Percentiles rank a stretch among this genome's conserved stretches.
Conservation (phyloP, 2,888 invertebrate genomes). For the Euproctis similis region DNA sequence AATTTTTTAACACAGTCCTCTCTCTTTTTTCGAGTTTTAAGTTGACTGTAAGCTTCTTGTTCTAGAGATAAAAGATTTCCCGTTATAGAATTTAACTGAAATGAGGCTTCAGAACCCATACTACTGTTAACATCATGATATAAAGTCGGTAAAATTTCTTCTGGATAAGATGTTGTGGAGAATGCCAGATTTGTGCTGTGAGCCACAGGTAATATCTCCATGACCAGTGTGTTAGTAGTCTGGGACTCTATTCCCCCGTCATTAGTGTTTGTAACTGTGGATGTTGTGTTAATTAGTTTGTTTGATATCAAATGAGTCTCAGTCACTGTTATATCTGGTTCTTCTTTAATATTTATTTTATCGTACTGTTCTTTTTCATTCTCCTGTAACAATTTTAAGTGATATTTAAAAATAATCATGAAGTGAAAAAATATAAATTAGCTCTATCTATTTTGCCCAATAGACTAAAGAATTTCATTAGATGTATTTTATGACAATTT, state of each 20-base stretch:
- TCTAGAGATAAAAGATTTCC: constrained; percentile 55
- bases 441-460: no score
- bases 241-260: constrained; percentile 49
- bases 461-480: no score
- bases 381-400: constrained; percentile 24
- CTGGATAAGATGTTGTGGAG: constrained; percentile 43
- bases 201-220: constrained; percentile 55
- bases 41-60: constrained; percentile 56
- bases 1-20: constrained; percentile 14
- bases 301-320: constrained; percentile 63
- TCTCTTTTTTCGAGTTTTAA: constrained; percentile 39
- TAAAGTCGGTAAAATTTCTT: constrained; percentile 52
- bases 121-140: constrained; percentile 19
- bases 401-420: no score
- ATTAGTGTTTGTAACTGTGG: constrained; percentile 46
- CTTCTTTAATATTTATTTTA: constrained; percentile 42
- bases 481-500: no score
- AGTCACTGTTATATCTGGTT: constrained; percentile 45
- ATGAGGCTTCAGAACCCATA: constrained; percentile 38
- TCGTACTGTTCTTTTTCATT: constrained; percentile 27
- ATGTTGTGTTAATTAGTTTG: constrained; percentile 54
- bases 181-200: constrained; percentile 15
- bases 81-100: constrained; percentile 64
- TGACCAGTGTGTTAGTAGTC: constrained; percentile 53
- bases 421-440: no score